Percentiles rank a stretch among this genome's conserved stretches.
phyloP scores from a whole-genome alignment of 2,797 vertebrate species.

The Sternarchorhynchus goeldii region DNA sequence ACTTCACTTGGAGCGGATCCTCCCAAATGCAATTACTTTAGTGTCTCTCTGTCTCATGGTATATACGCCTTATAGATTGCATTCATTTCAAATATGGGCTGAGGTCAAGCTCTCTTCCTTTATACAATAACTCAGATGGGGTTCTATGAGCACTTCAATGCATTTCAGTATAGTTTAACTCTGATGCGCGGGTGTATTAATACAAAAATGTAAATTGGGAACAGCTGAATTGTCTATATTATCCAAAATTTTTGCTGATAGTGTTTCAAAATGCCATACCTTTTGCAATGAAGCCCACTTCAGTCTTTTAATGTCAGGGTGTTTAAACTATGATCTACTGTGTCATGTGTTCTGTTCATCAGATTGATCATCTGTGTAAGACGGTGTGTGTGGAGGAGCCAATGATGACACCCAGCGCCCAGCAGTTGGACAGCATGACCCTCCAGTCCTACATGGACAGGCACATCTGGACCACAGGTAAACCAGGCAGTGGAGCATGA shows the following conservation, averaged over 20 bases:
- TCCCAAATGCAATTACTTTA: conserved; percentile 17
- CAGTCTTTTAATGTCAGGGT: neutral
- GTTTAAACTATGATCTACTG: neutral
- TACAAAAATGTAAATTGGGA: neutral
- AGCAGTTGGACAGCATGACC: conserved; percentile 72
- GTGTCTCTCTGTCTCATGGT: neutral
- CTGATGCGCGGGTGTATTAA: neutral
- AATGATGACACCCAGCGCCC: conserved; percentile 63
- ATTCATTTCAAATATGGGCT: neutral
- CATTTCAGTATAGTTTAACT: neutral
- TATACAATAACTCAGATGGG: neutral
- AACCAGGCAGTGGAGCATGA: neutral
- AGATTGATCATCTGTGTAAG: conserved; percentile 69
- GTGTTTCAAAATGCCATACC: neutral
- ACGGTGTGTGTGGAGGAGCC: conserved; percentile 69
- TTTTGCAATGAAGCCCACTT: neutral
- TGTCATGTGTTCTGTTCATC: conserved; percentile 20
- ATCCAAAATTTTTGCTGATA: too few relatives aligned
- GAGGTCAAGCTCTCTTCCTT: conserved; percentile 5
- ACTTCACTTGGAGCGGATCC: too few relatives aligned
- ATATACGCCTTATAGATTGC: neutral
- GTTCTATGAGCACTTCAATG: neutral
- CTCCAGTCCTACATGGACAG: conserved; percentile 68
- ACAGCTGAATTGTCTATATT: neutral
- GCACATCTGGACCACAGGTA: conserved; percentile 73